phyloP scores from a whole-genome alignment of 2,888 invertebrate genomes.

The Parelbella ahira region DNA sequence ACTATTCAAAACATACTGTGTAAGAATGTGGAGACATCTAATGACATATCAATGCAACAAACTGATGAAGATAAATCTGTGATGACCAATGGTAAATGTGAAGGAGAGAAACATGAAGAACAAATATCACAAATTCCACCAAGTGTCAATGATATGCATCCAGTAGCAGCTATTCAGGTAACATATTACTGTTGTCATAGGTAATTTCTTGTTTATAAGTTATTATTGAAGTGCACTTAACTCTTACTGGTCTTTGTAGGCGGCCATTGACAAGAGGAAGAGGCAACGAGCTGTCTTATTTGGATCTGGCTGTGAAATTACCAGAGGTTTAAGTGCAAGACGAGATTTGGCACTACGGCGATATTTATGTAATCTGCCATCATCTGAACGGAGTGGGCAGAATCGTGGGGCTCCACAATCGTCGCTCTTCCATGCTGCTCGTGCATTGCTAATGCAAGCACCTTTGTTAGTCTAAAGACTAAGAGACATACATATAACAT shows the following conservation, averaged over 20 bases:
- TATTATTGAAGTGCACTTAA: too few species aligned
- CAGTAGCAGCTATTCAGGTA: constrained; percentile 79
- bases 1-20: constrained; percentile 59
- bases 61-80: constrained; percentile 37
- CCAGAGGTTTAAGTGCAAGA: constrained; percentile 89
- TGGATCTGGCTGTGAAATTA: constrained; percentile 87
- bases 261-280: constrained; percentile 80
- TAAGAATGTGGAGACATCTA: constrained; percentile 44
- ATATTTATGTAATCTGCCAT: constrained; percentile 84
- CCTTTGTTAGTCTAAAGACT: too few species aligned
- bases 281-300: constrained; percentile 84
- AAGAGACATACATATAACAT: too few species aligned
- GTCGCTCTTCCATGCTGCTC: constrained; percentile 77
- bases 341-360: constrained; percentile 87
- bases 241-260: too few species aligned
- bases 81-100: constrained; percentile 52
- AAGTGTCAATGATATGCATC: constrained; percentile 61
- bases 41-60: constrained; percentile 34
- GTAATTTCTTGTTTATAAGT: too few species aligned
- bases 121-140: constrained; percentile 41
- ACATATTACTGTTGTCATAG: too few species aligned
- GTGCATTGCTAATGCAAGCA: constrained; percentile 72
- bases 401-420: constrained; percentile 67
- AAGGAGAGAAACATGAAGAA: constrained; percentile 33
- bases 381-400: constrained; percentile 80